phyloP scores from a whole-genome alignment of 2,888 invertebrate genomes.

The Sinopyrophorus schimmeli region DNA sequence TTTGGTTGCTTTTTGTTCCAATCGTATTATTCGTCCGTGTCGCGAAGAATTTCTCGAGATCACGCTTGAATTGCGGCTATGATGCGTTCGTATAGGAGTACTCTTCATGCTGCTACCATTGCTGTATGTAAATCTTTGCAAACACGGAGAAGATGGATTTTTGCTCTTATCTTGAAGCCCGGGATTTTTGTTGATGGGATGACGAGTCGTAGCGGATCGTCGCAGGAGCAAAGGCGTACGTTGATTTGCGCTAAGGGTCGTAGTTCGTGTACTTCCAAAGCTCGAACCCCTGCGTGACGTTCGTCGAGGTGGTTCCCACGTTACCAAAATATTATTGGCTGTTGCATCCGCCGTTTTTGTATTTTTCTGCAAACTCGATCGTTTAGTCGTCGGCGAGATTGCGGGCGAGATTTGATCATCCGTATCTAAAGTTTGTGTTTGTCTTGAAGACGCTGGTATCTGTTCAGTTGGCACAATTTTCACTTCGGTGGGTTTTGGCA shows the following conservation, averaged over 20 bases:
- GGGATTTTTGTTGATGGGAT: conserved; percentile 53
- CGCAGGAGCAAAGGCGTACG: conserved; percentile 58
- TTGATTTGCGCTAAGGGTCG: conserved; percentile 58
- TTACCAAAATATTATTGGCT: conserved; percentile 61
- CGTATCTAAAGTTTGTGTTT: conserved; percentile 35
- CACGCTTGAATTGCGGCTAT: conserved; percentile 79
- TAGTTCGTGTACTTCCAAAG: conserved; percentile 69
- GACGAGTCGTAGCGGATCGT: conserved; percentile 65
- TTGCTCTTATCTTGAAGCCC: conserved; percentile 49
- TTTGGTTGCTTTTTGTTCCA: conserved; percentile 96
- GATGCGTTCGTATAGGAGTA: conserved; percentile 64
- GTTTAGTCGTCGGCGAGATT: conserved; percentile 55
- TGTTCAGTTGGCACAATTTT: conserved; percentile 55
- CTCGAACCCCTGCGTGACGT: conserved; percentile 68
- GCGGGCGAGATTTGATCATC: conserved; percentile 52
- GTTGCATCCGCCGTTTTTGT: conserved; percentile 43
- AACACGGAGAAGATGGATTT: conserved; percentile 61
- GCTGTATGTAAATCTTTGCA: conserved; percentile 54
- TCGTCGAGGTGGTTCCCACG: conserved; percentile 66
- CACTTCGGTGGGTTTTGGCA: conserved; percentile 57
- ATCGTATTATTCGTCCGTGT: conserved; percentile 79
- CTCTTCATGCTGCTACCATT: conserved; percentile 29
- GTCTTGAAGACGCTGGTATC: conserved; percentile 30
- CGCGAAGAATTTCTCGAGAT: conserved; percentile 80
- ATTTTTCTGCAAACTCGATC: conserved; percentile 40